Evolutionary conservation across 2,113 vertebrate species (phyloP).

Genomic region (Poeciliopsis retropinna): DNA sequence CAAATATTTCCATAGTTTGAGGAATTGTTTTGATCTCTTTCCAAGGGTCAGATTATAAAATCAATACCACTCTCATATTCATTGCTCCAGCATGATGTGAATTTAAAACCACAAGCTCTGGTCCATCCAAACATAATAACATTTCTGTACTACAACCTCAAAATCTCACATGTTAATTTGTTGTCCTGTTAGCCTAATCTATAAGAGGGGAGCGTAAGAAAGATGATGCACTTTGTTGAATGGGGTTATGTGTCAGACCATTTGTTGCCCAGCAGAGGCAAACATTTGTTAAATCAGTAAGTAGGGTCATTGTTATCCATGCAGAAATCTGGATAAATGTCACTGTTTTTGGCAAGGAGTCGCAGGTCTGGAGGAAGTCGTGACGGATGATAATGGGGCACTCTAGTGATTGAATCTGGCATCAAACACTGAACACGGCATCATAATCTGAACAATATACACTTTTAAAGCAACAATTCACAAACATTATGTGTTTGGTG

Average conservation of each 20-base stretch:
- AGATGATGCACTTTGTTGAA: not conserved
- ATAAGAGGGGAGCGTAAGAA: not conserved
- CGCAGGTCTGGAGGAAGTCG: conserved; percentile 27
- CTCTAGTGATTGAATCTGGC: conserved; percentile 50
- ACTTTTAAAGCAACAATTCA: conserved; percentile 67
- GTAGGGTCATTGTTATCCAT: not conserved
- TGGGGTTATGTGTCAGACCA: not conserved
- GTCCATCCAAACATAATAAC: not conserved
- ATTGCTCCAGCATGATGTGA: not conserved
- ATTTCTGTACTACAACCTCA: not conserved
- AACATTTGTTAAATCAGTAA: conserved; percentile 2
- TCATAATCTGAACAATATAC: conserved; percentile 63
- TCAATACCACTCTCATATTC: not conserved
- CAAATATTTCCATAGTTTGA: not conserved
- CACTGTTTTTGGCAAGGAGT: conserved; percentile 30
- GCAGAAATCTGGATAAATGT: conserved; percentile 14
- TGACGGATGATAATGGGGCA: conserved; percentile 57
- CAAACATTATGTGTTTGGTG: conserved; percentile 67
- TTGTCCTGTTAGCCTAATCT: not conserved
- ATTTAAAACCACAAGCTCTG: not conserved
- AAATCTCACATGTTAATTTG: not conserved
- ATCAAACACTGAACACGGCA: conserved; percentile 47
- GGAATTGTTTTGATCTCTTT: not conserved
- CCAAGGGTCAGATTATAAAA: not conserved
- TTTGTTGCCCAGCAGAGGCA: not conserved